Evolutionary conservation across 2,797 vertebrate genomes (phyloP).

Genomic region (Nannoperca australis): DNA sequence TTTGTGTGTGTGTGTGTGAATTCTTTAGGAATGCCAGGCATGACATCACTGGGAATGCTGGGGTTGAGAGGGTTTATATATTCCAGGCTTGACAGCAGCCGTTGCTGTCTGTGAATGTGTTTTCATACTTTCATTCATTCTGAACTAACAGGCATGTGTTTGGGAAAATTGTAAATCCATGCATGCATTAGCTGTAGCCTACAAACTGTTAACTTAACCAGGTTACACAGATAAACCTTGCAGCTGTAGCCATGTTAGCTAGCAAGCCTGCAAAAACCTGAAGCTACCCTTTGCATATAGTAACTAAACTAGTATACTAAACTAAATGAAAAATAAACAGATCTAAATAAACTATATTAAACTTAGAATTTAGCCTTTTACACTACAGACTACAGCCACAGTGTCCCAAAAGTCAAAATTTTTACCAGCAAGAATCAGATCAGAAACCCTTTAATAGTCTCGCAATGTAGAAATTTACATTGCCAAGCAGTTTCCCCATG

Average conservation of each 20-base stretch:
- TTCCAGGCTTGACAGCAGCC: constrained; percentile 53
- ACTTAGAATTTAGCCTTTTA: too few relatives aligned
- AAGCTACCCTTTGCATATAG: neutral
- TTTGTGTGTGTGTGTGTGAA: neutral
- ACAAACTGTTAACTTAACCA: neutral
- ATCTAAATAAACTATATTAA: neutral
- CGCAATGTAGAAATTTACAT: too few relatives aligned
- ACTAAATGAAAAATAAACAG: neutral
- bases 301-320: too few relatives aligned
- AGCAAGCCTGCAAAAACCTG: neutral
- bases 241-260: neutral
- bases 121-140: constrained; percentile 53
- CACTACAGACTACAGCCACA: too few relatives aligned
- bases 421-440: too few relatives aligned
- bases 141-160: constrained; percentile 15
- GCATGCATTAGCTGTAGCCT: neutral
- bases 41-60: constrained; percentile 68
- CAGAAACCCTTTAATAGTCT: too few relatives aligned
- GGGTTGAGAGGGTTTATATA: constrained; percentile 37
- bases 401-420: too few relatives aligned
- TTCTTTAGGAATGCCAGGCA: constrained; percentile 62
- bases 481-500: too few relatives aligned
- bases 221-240: neutral
- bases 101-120: constrained; percentile 36
- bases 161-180: neutral